Evolutionary conservation across 1,140 invertebrate genomes (phyloP).

Genomic region (Arion vulgaris): DNA sequence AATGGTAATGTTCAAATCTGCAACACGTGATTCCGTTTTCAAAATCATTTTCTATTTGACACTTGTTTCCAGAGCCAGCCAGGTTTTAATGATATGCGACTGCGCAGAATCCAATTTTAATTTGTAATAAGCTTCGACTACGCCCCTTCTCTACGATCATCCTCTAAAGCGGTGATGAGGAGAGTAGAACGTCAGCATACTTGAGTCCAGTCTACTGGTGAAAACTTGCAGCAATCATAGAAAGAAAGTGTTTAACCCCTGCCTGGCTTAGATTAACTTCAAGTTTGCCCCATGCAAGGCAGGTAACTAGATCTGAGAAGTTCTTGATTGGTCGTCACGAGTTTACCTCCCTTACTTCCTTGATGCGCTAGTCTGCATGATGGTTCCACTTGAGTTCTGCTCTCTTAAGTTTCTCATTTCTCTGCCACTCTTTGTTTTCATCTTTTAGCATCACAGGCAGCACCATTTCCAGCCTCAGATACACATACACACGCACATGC

Average conservation of each 20-base stretch:
- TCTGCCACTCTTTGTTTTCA: neutral
- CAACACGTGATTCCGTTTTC: neutral
- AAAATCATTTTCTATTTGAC: neutral
- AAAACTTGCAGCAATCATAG: neutral
- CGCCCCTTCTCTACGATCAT: neutral
- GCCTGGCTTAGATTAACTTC: constrained; percentile 7
- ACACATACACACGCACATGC: too few relatives aligned
- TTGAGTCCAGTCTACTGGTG: neutral
- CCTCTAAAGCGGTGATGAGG: neutral
- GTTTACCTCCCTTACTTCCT: neutral
- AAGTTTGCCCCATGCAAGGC: neutral
- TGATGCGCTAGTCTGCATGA: neutral
- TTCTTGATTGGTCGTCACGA: neutral
- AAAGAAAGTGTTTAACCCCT: constrained; percentile 18
- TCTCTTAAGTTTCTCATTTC: neutral
- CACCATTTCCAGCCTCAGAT: neutral
- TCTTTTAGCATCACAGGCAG: neutral
- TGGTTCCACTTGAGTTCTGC: neutral
- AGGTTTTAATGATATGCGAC: neutral
- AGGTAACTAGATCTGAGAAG: constrained; percentile 10
- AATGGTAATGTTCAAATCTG: neutral
- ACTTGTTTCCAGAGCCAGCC: neutral
- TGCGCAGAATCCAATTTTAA: neutral
- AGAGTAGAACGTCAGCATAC: neutral
- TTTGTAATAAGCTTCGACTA: neutral